Conservation (phyloP, 2,888 invertebrate genomes). For the Drosophila kuntzei region DNA sequence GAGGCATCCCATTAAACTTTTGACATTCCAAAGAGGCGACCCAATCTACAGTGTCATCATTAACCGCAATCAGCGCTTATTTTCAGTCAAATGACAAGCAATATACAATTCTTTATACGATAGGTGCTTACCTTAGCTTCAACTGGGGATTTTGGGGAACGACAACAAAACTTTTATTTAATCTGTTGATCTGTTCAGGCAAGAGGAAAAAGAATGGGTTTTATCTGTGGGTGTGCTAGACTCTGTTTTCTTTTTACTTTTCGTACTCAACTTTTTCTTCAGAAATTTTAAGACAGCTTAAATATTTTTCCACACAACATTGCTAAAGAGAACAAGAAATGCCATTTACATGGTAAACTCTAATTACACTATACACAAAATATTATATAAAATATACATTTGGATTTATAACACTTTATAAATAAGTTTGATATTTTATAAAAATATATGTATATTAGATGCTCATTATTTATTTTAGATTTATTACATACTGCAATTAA, state of each 20-base stretch:
- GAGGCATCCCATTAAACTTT: conserved; percentile 1
- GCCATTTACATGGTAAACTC: not conserved
- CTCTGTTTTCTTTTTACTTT: conserved; percentile 21
- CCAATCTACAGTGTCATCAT: conserved; percentile 73
- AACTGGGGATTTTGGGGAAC: conserved; percentile 55
- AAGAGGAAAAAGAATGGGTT: conserved; percentile 23
- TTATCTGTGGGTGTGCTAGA: not conserved
- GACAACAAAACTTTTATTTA: conserved; percentile 61
- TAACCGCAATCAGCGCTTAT: conserved; percentile 76
- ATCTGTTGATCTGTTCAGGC: conserved; percentile 76
- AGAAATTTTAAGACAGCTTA: conserved; percentile 72
- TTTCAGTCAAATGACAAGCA: conserved; percentile 66
- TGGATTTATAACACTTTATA: too few species aligned
- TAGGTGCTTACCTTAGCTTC: conserved; percentile 49
- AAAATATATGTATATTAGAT: not conserved
- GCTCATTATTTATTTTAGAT: not conserved
- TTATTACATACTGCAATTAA: not conserved
- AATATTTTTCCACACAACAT: conserved; percentile 57
- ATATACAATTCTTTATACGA: conserved; percentile 60
- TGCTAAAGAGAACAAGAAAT: not conserved
- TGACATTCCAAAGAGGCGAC: not conserved
- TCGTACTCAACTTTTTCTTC: conserved; percentile 35
- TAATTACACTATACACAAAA: conserved; percentile 12
- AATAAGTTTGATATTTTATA: not conserved
- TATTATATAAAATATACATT: not conserved